Base-by-base conservation (phyloP, 2,113 vertebrate genomes). In the Onychostruthus taczanowskii region DNA sequence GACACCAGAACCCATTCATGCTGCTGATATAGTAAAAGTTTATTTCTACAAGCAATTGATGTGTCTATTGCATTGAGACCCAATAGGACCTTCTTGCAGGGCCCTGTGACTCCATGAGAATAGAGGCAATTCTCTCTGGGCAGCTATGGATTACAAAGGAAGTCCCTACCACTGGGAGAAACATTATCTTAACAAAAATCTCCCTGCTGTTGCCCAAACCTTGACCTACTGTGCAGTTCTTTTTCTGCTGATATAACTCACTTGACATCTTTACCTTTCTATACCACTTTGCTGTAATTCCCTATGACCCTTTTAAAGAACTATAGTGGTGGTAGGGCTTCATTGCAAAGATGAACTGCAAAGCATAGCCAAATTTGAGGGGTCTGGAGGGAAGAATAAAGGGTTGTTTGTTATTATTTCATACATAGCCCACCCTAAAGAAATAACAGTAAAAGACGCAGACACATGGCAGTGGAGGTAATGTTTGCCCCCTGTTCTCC, bases 251-350 rank as follows among this genome's bases (percentile, higher is more conserved):
- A 89, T 84, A 87, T 84, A 84, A 92, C 88, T 96, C 95, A 90
- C 93, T 94, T 96, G 86, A 93, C 92, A 93, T 93, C 76, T 95
- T 94, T 95, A 95, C 90, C 94, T 96, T 93, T 81, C 72, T 90
- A 53, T 64, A 64, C 83, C 93, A 90, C 64, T 97, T 96, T 72
- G 61, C 88, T 90, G 69, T 75, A 64, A 72, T 94, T 96, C 64
- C 61, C 47, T 67, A 6, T 69, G 84, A 94, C 78, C 76, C 91
- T 95, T 93, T 94, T 68, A 92, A 88, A 85, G 80, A 90, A 44
- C 61, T 80, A 1, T 10, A 86, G 61, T 24, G 64, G 47, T 93
- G 61, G 44, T 72, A 70, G 30, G 78, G 41, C 79, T 89, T 84
- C 55, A 9, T 81, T 86, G 58, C 73, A 89, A 90, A 93, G 80